Conservation (phyloP, 2,113 vertebrate genomes). For the Semnopithecus entellus region DNA sequence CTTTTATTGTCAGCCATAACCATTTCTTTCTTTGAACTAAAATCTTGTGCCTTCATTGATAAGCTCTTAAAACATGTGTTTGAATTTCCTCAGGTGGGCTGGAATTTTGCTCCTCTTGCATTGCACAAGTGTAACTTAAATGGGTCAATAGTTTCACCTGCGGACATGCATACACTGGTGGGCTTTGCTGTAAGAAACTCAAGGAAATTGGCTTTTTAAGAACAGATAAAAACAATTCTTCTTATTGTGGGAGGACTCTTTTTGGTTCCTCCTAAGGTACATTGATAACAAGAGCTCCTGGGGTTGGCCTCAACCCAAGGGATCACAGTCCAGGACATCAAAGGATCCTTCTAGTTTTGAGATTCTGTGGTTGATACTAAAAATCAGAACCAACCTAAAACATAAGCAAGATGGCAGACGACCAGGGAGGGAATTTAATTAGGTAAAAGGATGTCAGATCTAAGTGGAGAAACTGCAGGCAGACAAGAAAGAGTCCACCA, state of each 20-base stretch:
- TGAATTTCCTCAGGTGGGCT: background rate
- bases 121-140: background rate
- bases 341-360: background rate
- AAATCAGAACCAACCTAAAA: slow-evolving; percentile 12
- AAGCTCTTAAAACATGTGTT: background rate
- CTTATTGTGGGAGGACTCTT: background rate
- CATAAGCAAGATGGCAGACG: background rate
- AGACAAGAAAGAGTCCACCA: background rate
- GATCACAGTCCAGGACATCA: background rate
- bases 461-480: background rate
- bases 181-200: background rate
- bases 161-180: background rate
- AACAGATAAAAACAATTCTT: background rate
- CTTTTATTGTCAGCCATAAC: background rate
- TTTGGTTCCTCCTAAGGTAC: background rate
- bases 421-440: background rate
- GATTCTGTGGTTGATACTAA: background rate
- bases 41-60: background rate
- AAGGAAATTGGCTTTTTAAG: background rate
- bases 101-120: background rate
- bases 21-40: slow-evolving; percentile 24
- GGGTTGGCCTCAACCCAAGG: background rate
- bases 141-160: background rate
- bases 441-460: slow-evolving; percentile 23
- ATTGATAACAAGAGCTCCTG: background rate